phyloP scores from a whole-genome alignment of 2,888 invertebrate species.

The Apantesis nais region DNA sequence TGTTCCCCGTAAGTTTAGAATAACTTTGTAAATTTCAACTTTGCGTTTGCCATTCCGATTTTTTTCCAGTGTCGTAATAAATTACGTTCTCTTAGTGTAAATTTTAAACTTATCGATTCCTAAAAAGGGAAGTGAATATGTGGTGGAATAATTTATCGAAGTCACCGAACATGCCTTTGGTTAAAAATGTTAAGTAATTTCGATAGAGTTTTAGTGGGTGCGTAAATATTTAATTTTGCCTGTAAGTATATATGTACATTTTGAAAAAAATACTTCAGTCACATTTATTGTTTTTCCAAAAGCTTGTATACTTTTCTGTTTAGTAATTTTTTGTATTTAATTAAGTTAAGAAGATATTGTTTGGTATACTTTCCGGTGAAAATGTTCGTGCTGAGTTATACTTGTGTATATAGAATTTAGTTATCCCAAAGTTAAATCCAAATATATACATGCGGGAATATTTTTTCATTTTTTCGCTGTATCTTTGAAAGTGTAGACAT shows the following conservation, averaged over 20 bases:
- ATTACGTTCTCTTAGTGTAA: slow-evolving; percentile 65
- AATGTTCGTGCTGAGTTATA: slow-evolving; percentile 54
- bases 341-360: slow-evolving; percentile 46
- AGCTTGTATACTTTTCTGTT: slow-evolving; percentile 75
- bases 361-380: slow-evolving; percentile 38
- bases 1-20: background rate
- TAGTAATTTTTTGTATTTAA: slow-evolving; percentile 62
- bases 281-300: slow-evolving; percentile 64
- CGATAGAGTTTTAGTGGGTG: slow-evolving; percentile 43
- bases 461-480: slow-evolving; percentile 62
- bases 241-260: slow-evolving; percentile 84
- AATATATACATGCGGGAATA: slow-evolving; percentile 71
- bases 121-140: slow-evolving; percentile 55
- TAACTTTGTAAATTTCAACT: slow-evolving; percentile 33
- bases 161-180: slow-evolving; percentile 30
- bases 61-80: slow-evolving; percentile 68
- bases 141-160: slow-evolving; percentile 51
- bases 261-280: slow-evolving; percentile 69
- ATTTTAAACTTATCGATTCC: slow-evolving; percentile 56
- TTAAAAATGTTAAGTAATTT: slow-evolving; percentile 24
- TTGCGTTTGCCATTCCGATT: slow-evolving; percentile 50
- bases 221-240: slow-evolving; percentile 67
- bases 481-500: slow-evolving; percentile 62
- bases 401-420: slow-evolving; percentile 82
- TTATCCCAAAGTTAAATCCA: slow-evolving; percentile 80